Base-by-base conservation (phyloP, 1,140 invertebrate genomes). In the Monochamus saltuarius region DNA sequence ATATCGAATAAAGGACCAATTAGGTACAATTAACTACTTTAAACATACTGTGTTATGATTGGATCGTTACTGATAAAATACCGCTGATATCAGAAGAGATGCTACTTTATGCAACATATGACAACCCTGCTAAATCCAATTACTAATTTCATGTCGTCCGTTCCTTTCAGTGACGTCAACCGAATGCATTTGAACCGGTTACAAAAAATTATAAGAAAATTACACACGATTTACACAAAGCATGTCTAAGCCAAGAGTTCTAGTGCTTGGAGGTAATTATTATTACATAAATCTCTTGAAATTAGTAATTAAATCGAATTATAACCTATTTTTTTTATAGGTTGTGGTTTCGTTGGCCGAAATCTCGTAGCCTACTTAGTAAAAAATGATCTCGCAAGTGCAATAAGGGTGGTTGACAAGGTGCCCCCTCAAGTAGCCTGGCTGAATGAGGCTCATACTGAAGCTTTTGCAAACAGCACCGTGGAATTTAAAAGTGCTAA, bases 401-500 rank as follows among this genome's bases (percentile, higher is more conserved):
- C 82, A 75, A 76, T 95, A 38, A 83, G 90, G 70, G 85, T 95
- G 47, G 89, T 92, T 59, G 94, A 97, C 79, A 97, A 96, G 81
- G 92, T 94, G 13, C 92, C 92, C 22, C 93, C 93, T 1, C 89
- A 94, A 77, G 89, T 92, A 68, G 92, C 92, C 4, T 97, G 92
- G 88, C 77, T 97, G 6, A 94, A 92, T 75, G 75, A 81, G 9
- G 78, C 79, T 62, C 92, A 95, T 72, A 80, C 85, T 49, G 81
- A 84, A 69, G 77, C 84, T 37, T 94, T 94, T 77, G 78, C 85
- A 34, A 81, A 83, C 76, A 82, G 88, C 50, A 79, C 86, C 70
- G 85, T 97, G n/a, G 89, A 93, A 75, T 95, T 94, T 73, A 88
- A 85, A 77, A 95, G 93, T 81, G 89, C 90, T 37, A 95, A 95